These are phyloP conservation scores for Botia kubotai DNA, from an alignment of 2,797 vertebrate species.

Conservation along the genomic window DNA sequence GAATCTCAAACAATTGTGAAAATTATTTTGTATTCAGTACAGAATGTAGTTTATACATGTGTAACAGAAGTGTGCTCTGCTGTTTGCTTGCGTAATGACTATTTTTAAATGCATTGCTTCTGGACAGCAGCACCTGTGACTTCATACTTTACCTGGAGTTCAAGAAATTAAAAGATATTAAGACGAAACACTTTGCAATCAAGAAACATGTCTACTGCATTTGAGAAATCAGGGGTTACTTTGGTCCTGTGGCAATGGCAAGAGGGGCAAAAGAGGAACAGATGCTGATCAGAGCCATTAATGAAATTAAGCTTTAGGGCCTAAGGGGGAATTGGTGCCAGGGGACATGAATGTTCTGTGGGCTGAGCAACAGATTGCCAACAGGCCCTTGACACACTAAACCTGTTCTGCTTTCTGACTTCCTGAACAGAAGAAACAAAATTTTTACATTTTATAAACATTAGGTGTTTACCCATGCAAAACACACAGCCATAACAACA, in stretches of 20 bases:
- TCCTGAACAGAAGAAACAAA: slow-evolving; percentile 49
- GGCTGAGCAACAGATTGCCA: slow-evolving; percentile 2
- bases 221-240: slow-evolving; percentile 71
- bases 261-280: slow-evolving; percentile 55
- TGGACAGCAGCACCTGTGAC: slow-evolving; percentile 1
- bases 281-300: slow-evolving; percentile 58
- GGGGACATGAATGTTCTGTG: slow-evolving; percentile 15
- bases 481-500: neutral
- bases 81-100: neutral
- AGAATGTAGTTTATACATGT: no score
- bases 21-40: no score
- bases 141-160: slow-evolving; percentile 25
- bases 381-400: neutral
- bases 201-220: slow-evolving; percentile 64
- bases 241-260: slow-evolving; percentile 33
- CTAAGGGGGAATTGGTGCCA: neutral
- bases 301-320: slow-evolving; percentile 71
- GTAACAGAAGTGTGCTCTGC: neutral
- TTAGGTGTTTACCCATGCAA: neutral
- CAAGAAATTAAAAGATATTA: slow-evolving; percentile 30
- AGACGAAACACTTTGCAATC: slow-evolving; percentile 52
- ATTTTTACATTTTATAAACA: neutral
- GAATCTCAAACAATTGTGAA: no score
- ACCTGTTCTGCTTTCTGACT: slow-evolving; percentile 41
- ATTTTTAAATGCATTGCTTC: neutral